These are phyloP conservation scores for Crocidura indochinensis DNA, from an alignment of 2,797 vertebrate genomes.

Conservation along the genomic window DNA sequence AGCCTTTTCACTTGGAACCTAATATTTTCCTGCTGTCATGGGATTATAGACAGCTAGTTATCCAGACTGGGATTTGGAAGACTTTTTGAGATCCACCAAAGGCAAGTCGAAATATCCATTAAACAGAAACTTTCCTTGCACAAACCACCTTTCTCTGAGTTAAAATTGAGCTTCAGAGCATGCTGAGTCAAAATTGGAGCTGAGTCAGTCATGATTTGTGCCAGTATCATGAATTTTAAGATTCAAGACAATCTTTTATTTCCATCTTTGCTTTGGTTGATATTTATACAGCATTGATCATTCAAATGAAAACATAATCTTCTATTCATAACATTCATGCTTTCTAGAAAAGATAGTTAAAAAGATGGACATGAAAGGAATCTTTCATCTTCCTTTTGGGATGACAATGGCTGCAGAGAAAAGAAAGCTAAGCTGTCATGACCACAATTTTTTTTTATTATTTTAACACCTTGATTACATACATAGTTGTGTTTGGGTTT, in stretches of 20 bases:
- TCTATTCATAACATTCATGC: not conserved
- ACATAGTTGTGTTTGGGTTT: too few relatives aligned
- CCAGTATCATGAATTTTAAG: not conserved
- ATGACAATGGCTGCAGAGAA: not conserved
- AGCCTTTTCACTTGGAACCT: not conserved
- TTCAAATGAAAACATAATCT: not conserved
- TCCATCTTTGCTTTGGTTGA: slow-evolving; percentile 20
- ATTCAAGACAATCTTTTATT: not conserved
- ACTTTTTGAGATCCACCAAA: not conserved
- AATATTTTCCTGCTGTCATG: not conserved
- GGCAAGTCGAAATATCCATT: not conserved
- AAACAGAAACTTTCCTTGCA: not conserved
- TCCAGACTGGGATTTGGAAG: not conserved
- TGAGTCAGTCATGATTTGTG: not conserved
- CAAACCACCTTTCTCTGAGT: slow-evolving; percentile 14
- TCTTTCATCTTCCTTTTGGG: not conserved
- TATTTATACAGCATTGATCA: not conserved
- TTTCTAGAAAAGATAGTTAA: not conserved
- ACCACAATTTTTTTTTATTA: too few relatives aligned
- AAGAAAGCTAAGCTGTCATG: not conserved
- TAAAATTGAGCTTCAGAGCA: not conserved
- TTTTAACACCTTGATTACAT: too few relatives aligned
- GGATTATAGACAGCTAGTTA: not conserved
- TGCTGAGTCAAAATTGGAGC: not conserved
- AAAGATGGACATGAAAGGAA: not conserved